phyloP scores from a whole-genome alignment of 1,140 invertebrate genomes.

The Venustaconcha ellipsiformis region DNA sequence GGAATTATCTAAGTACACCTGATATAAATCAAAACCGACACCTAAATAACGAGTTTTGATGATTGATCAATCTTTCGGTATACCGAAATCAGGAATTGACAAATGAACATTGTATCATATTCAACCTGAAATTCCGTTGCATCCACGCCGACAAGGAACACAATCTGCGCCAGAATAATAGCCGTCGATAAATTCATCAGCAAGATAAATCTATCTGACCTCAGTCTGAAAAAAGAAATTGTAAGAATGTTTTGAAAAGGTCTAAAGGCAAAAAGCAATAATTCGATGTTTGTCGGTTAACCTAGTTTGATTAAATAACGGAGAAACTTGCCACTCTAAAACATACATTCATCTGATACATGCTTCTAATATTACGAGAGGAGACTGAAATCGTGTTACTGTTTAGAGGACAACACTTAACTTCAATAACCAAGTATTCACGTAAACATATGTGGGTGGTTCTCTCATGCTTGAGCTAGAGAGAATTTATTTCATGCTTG shows the following conservation, averaged over 20 bases:
- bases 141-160: slow-evolving; percentile 41
- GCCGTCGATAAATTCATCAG: slow-evolving; percentile 44
- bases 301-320: too few relatives aligned
- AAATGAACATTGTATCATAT: not conserved
- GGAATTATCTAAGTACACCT: not conserved
- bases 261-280: too few relatives aligned
- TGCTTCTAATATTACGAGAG: too few relatives aligned
- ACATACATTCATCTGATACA: too few relatives aligned
- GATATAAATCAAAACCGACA: not conserved
- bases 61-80: not conserved
- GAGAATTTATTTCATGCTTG: too few relatives aligned
- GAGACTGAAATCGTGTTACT: not conserved
- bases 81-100: not conserved
- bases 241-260: not conserved
- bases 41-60: not conserved
- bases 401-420: not conserved
- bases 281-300: too few relatives aligned
- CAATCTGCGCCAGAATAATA: slow-evolving; percentile 38
- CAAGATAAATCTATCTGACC: slow-evolving; percentile 41
- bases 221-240: slow-evolving; percentile 31
- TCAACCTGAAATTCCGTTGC: slow-evolving; percentile 37
- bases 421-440: not conserved
- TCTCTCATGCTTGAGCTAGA: slow-evolving; percentile 27
- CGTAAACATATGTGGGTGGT: too few relatives aligned
- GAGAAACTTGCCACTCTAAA: too few relatives aligned